Base-by-base conservation (phyloP, 2,797 vertebrate species). In the Enteromius viviparus region DNA sequence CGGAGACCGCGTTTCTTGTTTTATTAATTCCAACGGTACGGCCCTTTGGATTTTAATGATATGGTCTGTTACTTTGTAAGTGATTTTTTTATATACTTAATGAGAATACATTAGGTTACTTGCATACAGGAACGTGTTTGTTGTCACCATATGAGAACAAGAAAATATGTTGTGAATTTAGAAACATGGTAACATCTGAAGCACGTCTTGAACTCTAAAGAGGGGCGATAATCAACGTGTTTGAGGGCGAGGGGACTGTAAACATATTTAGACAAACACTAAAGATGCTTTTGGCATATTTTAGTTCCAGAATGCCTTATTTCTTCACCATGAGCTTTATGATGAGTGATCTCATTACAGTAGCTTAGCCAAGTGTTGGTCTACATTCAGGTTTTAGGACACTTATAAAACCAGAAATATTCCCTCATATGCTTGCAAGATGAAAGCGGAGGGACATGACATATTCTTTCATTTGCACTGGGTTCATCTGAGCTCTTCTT, bases 321-420 rank as follows among this genome's bases (percentile, higher is more conserved):
- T 14, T 29, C 21, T 68, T 40, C 64, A 7, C 62, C n/a, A 3
- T 40, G 34, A 69, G 64, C 32, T 37, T 32, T 66, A 47, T 78
- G 32, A 51, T n/a, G 60, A 6, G 12, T 34, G 26, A 78, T 26
- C n/a, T 76, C n/a, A 5, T 23, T 23, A 58, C 34, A 42, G 34
- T n/a, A 23, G 32, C 21, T 58, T 37, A 58, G 32, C 3, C 6
- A 58, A 92, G 89, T 92, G 90, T 90, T 45, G 85, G 90, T 92
- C 87, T 88, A 92, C 88, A 90, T 92, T 87, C 70, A 80, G 55
- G 60, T 65, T 72, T 85, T 42, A 68, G 86, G 80, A 86, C 85
- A 89, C 87, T 92, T 91, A 93, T 91, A 90, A 91, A 90, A 92
- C 91, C 88, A 90, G 86, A 93, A 93, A 91, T 82, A 88, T 88